Conservation (phyloP, 2,797 vertebrate genomes). For the Enteromius afrohamiltoni region DNA sequence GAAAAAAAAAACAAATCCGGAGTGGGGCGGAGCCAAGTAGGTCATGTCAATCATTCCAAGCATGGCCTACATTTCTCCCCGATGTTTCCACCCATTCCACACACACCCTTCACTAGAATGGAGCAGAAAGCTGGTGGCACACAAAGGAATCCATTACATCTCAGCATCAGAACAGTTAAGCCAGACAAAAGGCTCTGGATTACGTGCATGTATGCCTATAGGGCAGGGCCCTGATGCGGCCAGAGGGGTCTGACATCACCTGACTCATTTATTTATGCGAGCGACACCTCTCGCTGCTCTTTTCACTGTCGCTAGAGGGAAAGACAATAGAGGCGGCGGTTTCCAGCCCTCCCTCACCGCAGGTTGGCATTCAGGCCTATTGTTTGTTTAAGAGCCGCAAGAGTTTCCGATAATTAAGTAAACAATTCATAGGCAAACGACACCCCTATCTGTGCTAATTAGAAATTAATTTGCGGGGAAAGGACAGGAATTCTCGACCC, state of each 20-base stretch:
- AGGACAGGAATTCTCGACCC: not conserved
- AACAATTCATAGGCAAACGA: conserved; percentile 54
- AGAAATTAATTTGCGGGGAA: conserved; percentile 37
- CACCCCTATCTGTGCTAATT: conserved; percentile 51
- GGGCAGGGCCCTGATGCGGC: conserved; percentile 10
- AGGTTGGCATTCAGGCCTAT: conserved; percentile 43
- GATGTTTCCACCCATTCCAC: conserved; percentile 10
- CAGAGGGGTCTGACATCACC: conserved; percentile 34
- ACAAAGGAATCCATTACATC: conserved; percentile 40
- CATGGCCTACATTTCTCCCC: conserved; percentile 32
- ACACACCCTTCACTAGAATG: conserved; percentile 10
- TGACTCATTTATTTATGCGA: conserved; percentile 46
- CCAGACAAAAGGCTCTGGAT: conserved; percentile 46
- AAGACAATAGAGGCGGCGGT: conserved; percentile 25
- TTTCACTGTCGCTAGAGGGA: conserved; percentile 40
- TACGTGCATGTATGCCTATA: conserved; percentile 34
- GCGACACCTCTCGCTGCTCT: conserved; percentile 50
- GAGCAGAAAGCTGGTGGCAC: not conserved
- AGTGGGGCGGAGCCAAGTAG: conserved; percentile 38
- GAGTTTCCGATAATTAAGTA: conserved; percentile 51
- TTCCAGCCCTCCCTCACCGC: conserved; percentile 34
- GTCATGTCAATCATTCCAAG: conserved; percentile 39
- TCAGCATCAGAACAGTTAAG: conserved; percentile 40
- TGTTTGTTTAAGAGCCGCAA: conserved; percentile 34
- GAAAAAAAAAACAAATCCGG: not conserved